Percentiles rank a stretch among this genome's conserved stretches.
Conservation (phyloP, 2,797 vertebrate genomes). For the Fringilla coelebs region DNA sequence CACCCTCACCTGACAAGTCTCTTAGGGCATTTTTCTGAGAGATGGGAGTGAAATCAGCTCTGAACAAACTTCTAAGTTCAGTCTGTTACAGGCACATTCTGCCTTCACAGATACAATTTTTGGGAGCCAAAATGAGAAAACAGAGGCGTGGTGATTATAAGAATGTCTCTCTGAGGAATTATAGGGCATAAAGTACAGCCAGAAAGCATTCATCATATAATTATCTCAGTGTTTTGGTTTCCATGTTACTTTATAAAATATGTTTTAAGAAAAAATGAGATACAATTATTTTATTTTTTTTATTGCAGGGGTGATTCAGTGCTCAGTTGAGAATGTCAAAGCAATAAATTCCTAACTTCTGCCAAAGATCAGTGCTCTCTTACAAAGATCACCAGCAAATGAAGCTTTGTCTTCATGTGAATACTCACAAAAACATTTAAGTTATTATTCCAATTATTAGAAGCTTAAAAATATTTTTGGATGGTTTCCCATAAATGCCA, state of each 20-base stretch:
- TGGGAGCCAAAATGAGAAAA: slow-evolving; percentile 1
- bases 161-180: slow-evolving; percentile 22
- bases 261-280: slow-evolving; percentile 9
- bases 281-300: background rate
- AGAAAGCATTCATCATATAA: slow-evolving; percentile 43
- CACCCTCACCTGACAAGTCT: slow-evolving; percentile 13
- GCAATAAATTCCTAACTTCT: background rate
- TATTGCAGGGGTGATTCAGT: background rate
- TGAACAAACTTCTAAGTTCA: background rate
- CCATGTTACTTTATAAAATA: slow-evolving; percentile 16
- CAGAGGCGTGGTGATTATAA: slow-evolving; percentile 31
- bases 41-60: background rate
- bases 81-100: background rate
- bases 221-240: slow-evolving; percentile 40
- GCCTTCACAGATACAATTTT: background rate
- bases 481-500: background rate
- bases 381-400: slow-evolving; percentile 21
- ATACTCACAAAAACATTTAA: background rate
- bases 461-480: background rate
- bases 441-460: slow-evolving; percentile 21
- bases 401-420: background rate
- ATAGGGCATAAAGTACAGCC: slow-evolving; percentile 15
- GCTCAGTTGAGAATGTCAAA: slow-evolving; percentile 10
- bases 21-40: background rate
- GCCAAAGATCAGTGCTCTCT: slow-evolving; percentile 1